Evolutionary conservation across 2,888 invertebrate genomes (phyloP), one percentile per base, ranked within the genome.

Genomic region (Iselma pallidipennis): DNA sequence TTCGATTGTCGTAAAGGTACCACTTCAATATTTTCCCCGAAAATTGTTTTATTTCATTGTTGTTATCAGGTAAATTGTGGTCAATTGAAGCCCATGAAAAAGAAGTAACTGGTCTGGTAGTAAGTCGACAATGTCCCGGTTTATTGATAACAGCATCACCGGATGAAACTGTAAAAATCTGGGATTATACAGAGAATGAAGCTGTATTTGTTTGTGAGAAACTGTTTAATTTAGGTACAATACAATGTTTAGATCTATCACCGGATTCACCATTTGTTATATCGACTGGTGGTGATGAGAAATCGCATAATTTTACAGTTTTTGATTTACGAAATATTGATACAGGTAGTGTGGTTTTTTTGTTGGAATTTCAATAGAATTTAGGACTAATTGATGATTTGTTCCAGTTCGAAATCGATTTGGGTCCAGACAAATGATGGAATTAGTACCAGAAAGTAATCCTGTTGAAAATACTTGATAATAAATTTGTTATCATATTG

Each of bases 231-330:
- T 86, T 95, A 80, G 95, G 92, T 0, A 85, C 86, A 21, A 83
- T 91, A 55, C 88, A 91, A 75, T 91, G 92, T 76, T 84, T 91
- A 66, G 87, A 88, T 42, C 83, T 87, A 55, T 92, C 91, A 74
- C 95, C 95, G 0, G 94, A 97, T 74, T 89, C 89, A 74, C 91
- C 94, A 2, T 91, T 89, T 79, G 85, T 90, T n/a, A 83, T 95
- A 67, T 91, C 91, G 10, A 82, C 91, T 56, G 96, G 96, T 42
- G 96, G 96, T 0, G 94, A 94, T 78, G 91, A 92, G 76, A 91
- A 90, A 73, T 87, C 89, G 55, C 85, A 90, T 75, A 91, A 89
- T 79, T 88, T 91, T 65, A 87, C 88, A 66, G 84, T 94, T 14
- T 83, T 87, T 68, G 87, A 92, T 81, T 82, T 91, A 33, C 80